Evolutionary conservation across 2,888 invertebrate genomes (phyloP), one percentile per base, ranked within the genome.

Genomic region (Nudaria mundana): DNA sequence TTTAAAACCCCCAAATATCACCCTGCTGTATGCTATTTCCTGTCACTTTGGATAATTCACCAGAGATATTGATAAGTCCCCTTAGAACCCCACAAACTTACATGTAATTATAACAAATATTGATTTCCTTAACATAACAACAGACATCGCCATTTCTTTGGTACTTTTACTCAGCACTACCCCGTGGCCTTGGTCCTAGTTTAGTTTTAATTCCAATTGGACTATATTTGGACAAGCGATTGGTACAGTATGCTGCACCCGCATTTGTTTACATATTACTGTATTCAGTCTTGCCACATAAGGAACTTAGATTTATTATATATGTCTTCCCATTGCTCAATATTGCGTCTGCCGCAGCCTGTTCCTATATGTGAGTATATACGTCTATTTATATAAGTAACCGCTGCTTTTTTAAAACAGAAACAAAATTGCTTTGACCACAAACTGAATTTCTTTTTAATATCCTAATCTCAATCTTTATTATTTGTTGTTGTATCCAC

Each of bases 151-250:
- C 99, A 41, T 98, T 98, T 80, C 80, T 97, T 1, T 99, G 99
- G 99, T 99, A 99, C 81, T 98, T 98, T 77, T 98, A 98, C 78
- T 98, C 98, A 0, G 99, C 98, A 0, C 87, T 99, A 25, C 99
- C 99, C 0, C 91, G 99, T 38, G 96, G 97, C 0, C 91, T 99
- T 73, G 95, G 95, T 0, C 91, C 93, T 0, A 96, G 97, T 14
- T 72, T 96, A 14, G 66, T 95, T 5, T 89, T 99, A 30, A 90
- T 97, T 37, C 97, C 97, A 1, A 63, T 95, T 14, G 97, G 97
- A 18, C 71, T 94, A 29, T 91, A 91, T 52, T 86, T 94, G 55
- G 95, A 98, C 69, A 84, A 91, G 36, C 90, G 97, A 54, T 90
- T 94, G 31, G 84, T 94, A 32, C 91, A 92, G 33, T 76, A 96